Evolutionary conservation across 53 echinoderm and acorn worm genomes (phyloP), one percentile per base, ranked within the genome.

Genomic region (Pentamera pediparva): DNA sequence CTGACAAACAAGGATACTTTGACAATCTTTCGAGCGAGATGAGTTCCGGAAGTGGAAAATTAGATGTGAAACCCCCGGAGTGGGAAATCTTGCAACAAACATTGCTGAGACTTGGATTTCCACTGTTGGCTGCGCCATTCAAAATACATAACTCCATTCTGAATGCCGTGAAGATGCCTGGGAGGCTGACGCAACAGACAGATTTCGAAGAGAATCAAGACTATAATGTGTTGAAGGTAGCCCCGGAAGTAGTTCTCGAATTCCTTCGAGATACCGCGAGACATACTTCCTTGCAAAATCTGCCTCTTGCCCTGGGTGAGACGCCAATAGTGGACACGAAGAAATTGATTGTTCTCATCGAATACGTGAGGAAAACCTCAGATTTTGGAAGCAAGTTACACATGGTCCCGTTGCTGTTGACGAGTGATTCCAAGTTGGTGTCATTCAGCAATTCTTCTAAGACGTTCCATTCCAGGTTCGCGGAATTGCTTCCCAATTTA

Each of bases 61-160:
- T 12, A 10, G 32, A 43, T 1, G 4, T 19, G 8, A 13, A 9
- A 28, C 54, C 1, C 33, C 15, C 33, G 6, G 50, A 72, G 3
- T 37, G 55, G 52, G n/a, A 72, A 34, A 4, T 35, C 20, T 24
- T 72, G 11, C 73, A 72, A 0, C 34, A 15, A 2, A 33, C 32
- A 22, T 53, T 72, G 54, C 31, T 72, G 5, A 20, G 27, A 53
- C 73, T 72, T 53, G 20, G 32, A 22, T 33, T 72, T 1, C 73
- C 53, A 18, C 53, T 72, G 3, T 21, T 72, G 33, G 19, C 73
- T 6, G 32, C 55, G 7, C 73, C 73, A 34, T 32, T 53, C 15
- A 19, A 17, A 35, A 34, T 72, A 20, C 27, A 33, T 30, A 1
- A 72, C 1, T 72, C 67, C 24, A 25, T 67, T 9, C 2, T 40